phyloP scores from a whole-genome alignment of 2,888 invertebrate genomes.

The Macrophya annulata region DNA sequence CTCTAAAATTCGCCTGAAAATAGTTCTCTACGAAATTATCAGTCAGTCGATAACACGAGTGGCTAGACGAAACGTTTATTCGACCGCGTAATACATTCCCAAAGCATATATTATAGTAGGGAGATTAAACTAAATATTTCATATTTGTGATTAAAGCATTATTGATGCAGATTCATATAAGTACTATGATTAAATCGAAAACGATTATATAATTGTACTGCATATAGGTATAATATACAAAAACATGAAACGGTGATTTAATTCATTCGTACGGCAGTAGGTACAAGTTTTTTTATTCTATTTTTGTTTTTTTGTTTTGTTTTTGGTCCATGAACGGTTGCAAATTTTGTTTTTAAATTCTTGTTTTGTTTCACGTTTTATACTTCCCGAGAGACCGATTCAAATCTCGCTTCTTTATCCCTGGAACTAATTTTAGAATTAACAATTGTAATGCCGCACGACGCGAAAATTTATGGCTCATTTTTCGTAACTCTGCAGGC shows the following conservation, averaged over 20 bases:
- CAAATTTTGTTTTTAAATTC: conserved; percentile 29
- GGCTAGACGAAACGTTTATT: conserved; percentile 34
- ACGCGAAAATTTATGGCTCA: conserved; percentile 68
- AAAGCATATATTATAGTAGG: conserved; percentile 12
- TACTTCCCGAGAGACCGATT: conserved; percentile 52
- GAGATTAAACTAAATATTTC: conserved; percentile 11
- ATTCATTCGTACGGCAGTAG: neutral
- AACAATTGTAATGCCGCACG: conserved; percentile 66
- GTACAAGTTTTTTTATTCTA: neutral
- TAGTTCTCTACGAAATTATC: neutral
- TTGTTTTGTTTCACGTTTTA: conserved; percentile 19
- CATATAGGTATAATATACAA: neutral
- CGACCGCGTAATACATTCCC: conserved; percentile 37
- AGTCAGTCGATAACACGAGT: conserved; percentile 30
- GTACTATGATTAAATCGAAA: neutral
- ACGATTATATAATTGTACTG: neutral
- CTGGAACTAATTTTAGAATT: conserved; percentile 70
- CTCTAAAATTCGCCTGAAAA: conserved; percentile 39
- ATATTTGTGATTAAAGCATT: neutral
- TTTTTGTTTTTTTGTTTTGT: neutral
- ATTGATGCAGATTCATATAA: neutral
- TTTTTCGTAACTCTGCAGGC: conserved; percentile 66
- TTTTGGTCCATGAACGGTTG: neutral
- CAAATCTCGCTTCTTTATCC: conserved; percentile 53
- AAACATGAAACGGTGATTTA: conserved; percentile 30